Conservation (phyloP, 1,140 invertebrate genomes). For the Phthorimaea operculella region DNA sequence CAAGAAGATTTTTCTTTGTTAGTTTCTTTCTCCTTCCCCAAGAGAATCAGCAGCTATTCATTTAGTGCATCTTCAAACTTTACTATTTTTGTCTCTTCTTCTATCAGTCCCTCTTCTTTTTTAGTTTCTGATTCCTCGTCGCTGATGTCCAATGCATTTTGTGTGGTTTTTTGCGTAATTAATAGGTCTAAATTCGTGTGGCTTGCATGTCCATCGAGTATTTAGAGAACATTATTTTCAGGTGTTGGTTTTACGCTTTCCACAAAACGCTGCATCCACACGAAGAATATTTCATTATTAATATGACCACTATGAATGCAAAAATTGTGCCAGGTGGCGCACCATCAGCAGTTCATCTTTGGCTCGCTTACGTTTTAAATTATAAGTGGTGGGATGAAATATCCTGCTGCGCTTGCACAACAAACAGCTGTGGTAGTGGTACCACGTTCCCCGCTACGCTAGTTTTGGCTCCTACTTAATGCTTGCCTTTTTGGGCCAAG, state of each 20-base stretch:
- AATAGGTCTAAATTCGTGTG: constrained; percentile 29
- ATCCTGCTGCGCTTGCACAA: constrained; percentile 32
- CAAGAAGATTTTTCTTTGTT: too few relatives aligned
- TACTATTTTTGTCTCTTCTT: too few relatives aligned
- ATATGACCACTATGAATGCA: constrained; percentile 4
- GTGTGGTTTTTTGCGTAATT: constrained; percentile 18
- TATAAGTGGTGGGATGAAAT: constrained; percentile 40
- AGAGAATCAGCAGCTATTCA: too few relatives aligned
- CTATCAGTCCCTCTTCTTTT: too few relatives aligned
- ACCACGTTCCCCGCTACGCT: constrained; percentile 20
- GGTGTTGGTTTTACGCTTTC: constrained; percentile 13
- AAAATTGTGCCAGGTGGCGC: constrained; percentile 14
- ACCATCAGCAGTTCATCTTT: constrained; percentile 14
- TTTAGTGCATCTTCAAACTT: too few relatives aligned
- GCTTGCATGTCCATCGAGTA: constrained; percentile 33
- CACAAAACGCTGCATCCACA: constrained; percentile 6
- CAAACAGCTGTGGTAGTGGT: constrained; percentile 2
- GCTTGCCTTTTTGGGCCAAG: constrained; percentile 10
- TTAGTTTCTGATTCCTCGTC: too few relatives aligned
- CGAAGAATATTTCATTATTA: constrained; percentile 4
- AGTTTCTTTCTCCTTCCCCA: too few relatives aligned
- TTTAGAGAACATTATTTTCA: constrained; percentile 26
- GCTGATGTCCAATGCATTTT: too few relatives aligned
- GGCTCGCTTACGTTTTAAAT: constrained; percentile 25
- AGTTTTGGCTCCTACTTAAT: constrained; percentile 12